These are phyloP conservation scores for Acanthaster planci DNA, from an alignment of 35 echinoderm and acorn worm genomes.

Conservation along the genomic window DNA sequence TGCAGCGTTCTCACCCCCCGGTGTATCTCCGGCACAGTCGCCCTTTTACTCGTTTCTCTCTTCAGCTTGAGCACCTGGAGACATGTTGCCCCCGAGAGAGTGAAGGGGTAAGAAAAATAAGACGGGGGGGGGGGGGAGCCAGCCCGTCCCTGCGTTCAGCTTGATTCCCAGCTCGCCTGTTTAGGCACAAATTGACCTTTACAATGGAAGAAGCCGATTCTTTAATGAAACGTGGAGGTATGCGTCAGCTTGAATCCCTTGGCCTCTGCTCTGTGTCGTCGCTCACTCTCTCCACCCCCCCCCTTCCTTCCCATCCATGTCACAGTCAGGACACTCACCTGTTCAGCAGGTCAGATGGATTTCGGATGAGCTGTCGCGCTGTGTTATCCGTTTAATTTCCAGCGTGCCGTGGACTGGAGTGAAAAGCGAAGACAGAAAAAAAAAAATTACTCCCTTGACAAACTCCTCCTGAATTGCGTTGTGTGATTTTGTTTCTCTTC, in stretches of 20 bases:
- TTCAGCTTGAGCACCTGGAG: too few relatives aligned
- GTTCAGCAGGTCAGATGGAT: conserved; percentile 14
- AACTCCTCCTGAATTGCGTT: too few relatives aligned
- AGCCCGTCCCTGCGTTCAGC: background rate
- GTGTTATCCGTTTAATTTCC: conserved; percentile 27
- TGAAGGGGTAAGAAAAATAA: too few relatives aligned
- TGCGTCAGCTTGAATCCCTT: background rate
- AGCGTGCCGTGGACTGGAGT: background rate
- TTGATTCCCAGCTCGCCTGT: background rate
- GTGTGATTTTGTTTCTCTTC: too few relatives aligned
- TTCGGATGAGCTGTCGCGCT: background rate
- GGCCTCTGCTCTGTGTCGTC: too few relatives aligned
- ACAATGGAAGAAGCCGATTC: background rate
- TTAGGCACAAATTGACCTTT: conserved; percentile 24
- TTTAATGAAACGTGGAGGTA: conserved; percentile 20
- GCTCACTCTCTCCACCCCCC: background rate
- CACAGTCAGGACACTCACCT: conserved; percentile 3
- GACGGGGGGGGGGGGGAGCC: too few relatives aligned
- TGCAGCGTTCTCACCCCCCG: too few relatives aligned
- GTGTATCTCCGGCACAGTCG: too few relatives aligned
- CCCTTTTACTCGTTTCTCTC: too few relatives aligned
- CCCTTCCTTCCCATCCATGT: background rate
- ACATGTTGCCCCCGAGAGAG: too few relatives aligned
- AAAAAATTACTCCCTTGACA: too few relatives aligned
- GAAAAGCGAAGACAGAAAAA: too few relatives aligned